Conservation (phyloP, 2,113 vertebrate species). For the Macroglossus sobrinus region DNA sequence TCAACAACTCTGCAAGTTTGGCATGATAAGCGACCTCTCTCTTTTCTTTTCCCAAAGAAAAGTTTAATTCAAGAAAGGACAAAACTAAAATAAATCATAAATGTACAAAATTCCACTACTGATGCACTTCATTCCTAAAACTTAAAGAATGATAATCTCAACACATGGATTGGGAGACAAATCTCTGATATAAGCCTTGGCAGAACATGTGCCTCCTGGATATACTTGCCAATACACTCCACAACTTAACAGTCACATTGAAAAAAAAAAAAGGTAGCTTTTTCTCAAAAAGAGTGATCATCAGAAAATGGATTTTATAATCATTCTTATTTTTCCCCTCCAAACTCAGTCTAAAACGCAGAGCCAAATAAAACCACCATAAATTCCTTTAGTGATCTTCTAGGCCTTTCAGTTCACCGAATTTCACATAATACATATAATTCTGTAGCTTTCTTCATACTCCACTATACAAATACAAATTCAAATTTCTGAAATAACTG, state of each 20-base stretch:
- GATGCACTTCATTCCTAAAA: background rate
- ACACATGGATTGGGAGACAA: background rate
- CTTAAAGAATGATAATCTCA: conserved; percentile 5
- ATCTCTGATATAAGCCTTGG: background rate
- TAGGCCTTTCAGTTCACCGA: conserved; percentile 36
- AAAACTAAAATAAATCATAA: conserved; percentile 38
- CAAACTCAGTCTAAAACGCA: conserved; percentile 43
- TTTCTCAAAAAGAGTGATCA: conserved; percentile 1
- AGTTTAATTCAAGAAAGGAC: background rate
- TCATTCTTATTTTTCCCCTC: background rate
- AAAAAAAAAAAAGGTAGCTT: background rate
- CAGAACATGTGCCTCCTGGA: background rate
- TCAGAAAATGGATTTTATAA: conserved; percentile 29
- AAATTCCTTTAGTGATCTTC: conserved; percentile 48
- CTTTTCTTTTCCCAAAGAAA: conserved; percentile 17
- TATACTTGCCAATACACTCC: background rate
- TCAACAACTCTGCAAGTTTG: background rate
- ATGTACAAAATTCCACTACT: background rate
- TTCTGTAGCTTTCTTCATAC: conserved; percentile 29
- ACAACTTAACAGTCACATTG: background rate
- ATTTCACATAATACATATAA: conserved; percentile 37
- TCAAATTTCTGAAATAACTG: conserved; percentile 39
- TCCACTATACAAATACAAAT: conserved; percentile 32
- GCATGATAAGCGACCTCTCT: background rate
- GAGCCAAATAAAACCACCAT: conserved; percentile 52